These are phyloP conservation scores for Seriola quinqueradiata DNA, from an alignment of 2,113 vertebrate genomes.

Conservation along the genomic window DNA sequence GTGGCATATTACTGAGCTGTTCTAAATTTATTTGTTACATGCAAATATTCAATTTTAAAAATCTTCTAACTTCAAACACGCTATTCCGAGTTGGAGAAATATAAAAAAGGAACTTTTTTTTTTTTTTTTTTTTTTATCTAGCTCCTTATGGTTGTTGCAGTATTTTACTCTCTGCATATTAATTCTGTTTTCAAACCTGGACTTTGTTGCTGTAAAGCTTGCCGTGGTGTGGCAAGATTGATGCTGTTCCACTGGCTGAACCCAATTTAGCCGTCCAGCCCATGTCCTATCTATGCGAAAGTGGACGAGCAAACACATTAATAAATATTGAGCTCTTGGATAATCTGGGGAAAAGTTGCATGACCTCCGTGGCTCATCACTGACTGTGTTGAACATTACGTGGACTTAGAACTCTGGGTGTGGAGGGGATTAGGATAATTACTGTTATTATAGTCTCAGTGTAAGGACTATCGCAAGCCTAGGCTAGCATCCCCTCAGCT, in stretches of 20 bases:
- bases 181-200: conserved; percentile 47
- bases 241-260: conserved; percentile 58
- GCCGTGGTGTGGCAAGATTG: conserved; percentile 32
- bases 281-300: conserved; percentile 60
- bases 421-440: conserved; percentile 83
- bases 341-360: conserved; percentile 79
- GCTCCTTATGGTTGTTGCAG: conserved; percentile 44
- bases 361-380: conserved; percentile 78
- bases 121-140: conserved; percentile 35
- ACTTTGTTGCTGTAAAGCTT: conserved; percentile 31
- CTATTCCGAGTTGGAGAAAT: conserved; percentile 44
- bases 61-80: conserved; percentile 43
- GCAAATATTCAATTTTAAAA: conserved; percentile 34
- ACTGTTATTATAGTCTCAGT: conserved; percentile 80
- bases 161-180: conserved; percentile 47
- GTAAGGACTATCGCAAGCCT: conserved; percentile 70
- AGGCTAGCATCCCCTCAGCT: conserved; percentile 61
- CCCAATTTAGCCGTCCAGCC: conserved; percentile 48
- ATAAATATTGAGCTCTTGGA: conserved; percentile 72
- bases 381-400: conserved; percentile 58
- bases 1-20: not conserved
- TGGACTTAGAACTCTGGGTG: conserved; percentile 64
- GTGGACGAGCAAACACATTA: conserved; percentile 61
- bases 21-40: conserved; percentile 35
- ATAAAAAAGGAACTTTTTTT: not conserved